Evolutionary conservation across 2,888 invertebrate species (phyloP), one percentile per base, ranked within the genome.

Genomic region (Drosophila lutescens): DNA sequence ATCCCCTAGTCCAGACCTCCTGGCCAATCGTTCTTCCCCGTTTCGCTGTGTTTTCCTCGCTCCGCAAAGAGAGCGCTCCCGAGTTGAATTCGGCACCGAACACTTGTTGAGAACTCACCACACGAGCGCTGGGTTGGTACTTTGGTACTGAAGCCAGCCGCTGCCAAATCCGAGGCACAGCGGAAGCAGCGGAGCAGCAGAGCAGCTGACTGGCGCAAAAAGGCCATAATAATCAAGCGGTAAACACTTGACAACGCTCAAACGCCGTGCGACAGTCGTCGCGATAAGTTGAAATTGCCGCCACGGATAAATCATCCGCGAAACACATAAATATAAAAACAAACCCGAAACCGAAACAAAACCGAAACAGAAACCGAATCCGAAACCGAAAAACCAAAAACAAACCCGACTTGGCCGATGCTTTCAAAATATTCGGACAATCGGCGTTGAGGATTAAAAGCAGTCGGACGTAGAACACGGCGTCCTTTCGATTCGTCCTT

Each of bases 101-200:
- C 82, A 83, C 88, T 88, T 86, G 86, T 86, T 86, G 80, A 51
- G 75, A 83, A 88, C 84, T 80, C 88, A 83, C 83, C 83, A 88
- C 88, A 73, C 43, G 20, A 10, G 43, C 43, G 43, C 12, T 12
- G 54, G 10, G 55, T 17, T 13, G 44, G 36, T 49, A 5, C 34
- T 12, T 32, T 67, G 26, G 60, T 46, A 47, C 43, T 43, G 34
- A 41, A 49, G 32, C 58, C 56, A 50, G 26, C 23, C 51, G 56
- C 56, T 51, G 54, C 46, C 43, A 63, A 65, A 43, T 44, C 32
- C 74, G 36, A 46, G 55, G 43, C 47, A 43, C 53, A 60, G 73
- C 54, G 62, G 47, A 87, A 67, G 62, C 62, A 47, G 41, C 15
- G 17, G 20, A 58, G 51, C 49, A 6, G 55, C 23, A 36, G 60